These are phyloP conservation scores for Cotesia typhae DNA, from an alignment of 1,140 invertebrate species.

Conservation along the genomic window DNA sequence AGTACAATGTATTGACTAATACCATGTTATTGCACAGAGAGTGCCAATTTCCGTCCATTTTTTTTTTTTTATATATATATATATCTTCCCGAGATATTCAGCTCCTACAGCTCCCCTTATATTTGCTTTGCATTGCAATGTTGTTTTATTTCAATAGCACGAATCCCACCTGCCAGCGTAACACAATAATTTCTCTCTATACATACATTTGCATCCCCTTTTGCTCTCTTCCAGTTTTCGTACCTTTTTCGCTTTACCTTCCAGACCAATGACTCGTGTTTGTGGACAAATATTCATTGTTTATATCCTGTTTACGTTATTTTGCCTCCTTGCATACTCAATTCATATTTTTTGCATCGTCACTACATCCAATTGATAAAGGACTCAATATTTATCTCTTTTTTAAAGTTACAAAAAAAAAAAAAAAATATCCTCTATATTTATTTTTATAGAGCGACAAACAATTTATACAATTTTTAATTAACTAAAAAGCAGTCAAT, in stretches of 20 bases:
- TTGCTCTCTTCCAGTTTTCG: conserved; percentile 7
- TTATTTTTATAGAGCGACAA: no score
- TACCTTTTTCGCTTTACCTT: conserved; percentile 29
- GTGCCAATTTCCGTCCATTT: conserved; percentile 50
- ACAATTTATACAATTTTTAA: no score
- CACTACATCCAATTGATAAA: background rate
- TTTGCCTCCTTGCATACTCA: background rate
- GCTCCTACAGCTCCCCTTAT: background rate
- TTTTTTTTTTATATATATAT: conserved; percentile 36
- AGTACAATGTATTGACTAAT: conserved; percentile 40
- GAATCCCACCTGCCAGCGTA: background rate
- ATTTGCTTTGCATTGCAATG: conserved; percentile 2
- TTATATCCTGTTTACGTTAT: conserved; percentile 17
- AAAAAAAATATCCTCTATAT: no score
- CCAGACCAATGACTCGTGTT: conserved; percentile 24
- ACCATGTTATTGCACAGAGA: conserved; percentile 49
- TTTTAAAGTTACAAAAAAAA: no score
- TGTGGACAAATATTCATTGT: conserved; percentile 22
- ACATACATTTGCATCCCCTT: background rate
- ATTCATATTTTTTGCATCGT: background rate
- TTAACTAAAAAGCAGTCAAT: no score
- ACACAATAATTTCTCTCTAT: background rate
- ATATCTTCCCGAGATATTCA: background rate
- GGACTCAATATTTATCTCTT: conserved; percentile 6
- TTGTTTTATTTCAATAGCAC: no score